Percentiles rank a stretch among this genome's conserved stretches.
Evolutionary conservation across 2,113 vertebrate genomes (phyloP).

Genomic region (Empidonax alnorum): DNA sequence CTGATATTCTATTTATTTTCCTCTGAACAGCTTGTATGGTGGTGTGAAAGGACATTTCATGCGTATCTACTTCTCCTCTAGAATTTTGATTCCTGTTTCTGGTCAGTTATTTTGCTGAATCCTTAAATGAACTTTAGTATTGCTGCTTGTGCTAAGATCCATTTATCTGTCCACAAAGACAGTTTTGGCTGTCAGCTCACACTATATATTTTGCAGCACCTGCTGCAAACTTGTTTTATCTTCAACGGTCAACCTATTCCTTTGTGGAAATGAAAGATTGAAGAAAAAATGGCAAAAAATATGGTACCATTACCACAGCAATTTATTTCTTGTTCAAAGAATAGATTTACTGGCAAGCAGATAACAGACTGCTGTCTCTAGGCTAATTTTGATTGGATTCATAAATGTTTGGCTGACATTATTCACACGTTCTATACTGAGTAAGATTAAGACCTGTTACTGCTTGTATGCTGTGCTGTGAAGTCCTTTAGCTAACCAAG

Average conservation of each 20-base stretch:
- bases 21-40: neutral
- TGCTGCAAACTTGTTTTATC: conserved; percentile 13
- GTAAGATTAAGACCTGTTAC: neutral
- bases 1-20: neutral
- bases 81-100: neutral
- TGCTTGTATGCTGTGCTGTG: neutral
- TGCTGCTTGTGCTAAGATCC: neutral
- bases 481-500: neutral
- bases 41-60: neutral
- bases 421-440: neutral
- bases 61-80: neutral
- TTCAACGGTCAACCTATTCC: neutral
- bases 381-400: conserved; percentile 28
- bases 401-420: neutral
- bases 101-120: neutral
- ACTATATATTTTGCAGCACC: neutral
- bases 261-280: conserved; percentile 14
- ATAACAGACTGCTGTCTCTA: neutral
- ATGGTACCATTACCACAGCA: neutral
- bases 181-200: neutral
- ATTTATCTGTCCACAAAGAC: neutral
- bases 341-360: neutral
- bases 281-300: neutral
- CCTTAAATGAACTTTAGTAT: neutral
- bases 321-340: conserved; percentile 24